phyloP scores from a whole-genome alignment of 2,888 invertebrate species.

The Zygogramma bicolorata region DNA sequence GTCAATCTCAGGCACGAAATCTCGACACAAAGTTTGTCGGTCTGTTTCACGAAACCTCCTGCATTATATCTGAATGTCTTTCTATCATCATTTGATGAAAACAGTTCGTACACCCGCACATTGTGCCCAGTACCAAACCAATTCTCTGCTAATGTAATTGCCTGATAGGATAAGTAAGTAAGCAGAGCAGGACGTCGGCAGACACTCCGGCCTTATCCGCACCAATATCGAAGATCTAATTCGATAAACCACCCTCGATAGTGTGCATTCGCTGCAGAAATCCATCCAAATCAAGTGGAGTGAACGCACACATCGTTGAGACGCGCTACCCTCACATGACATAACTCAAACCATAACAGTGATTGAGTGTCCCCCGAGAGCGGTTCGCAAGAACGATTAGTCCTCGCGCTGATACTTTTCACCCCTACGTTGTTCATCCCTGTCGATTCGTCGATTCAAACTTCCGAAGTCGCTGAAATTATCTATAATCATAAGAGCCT shows the following conservation, averaged over 20 bases:
- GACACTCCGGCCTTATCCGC: background rate
- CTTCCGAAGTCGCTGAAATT: too few relatives aligned
- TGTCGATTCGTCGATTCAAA: too few relatives aligned
- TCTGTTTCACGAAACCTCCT: background rate
- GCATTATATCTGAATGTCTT: background rate
- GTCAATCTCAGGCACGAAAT: too few relatives aligned
- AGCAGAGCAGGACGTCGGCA: background rate
- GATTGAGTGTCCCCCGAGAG: conserved; percentile 35
- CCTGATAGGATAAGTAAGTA: background rate
- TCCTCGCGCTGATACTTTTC: conserved; percentile 33
- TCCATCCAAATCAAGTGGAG: conserved; percentile 1
- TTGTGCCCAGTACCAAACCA: background rate
- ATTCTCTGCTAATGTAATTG: background rate
- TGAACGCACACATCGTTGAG: conserved; percentile 16
- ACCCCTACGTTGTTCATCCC: conserved; percentile 10
- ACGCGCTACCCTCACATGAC: conserved; percentile 27
- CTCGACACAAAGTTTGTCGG: too few relatives aligned
- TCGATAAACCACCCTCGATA: conserved; percentile 6
- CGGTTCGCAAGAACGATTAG: conserved; percentile 35
- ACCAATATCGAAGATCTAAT: conserved; percentile 5
- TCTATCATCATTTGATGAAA: background rate
- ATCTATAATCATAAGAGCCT: too few relatives aligned
- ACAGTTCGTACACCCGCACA: background rate
- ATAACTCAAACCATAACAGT: conserved; percentile 36
- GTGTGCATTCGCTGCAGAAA: background rate